phyloP scores from a whole-genome alignment of 2,113 vertebrate species.

The Herpetotheres cachinnans region DNA sequence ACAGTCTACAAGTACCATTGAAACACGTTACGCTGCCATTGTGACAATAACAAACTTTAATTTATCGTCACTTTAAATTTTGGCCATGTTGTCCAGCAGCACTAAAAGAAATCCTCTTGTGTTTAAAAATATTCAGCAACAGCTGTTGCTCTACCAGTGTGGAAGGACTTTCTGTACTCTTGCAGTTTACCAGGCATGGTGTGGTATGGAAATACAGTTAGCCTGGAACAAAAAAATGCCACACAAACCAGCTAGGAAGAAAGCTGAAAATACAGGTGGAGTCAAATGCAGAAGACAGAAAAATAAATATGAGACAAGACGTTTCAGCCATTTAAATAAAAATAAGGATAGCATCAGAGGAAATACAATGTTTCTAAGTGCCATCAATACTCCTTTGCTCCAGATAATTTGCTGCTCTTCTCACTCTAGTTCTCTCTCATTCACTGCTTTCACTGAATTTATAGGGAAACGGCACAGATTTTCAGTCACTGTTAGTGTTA shows the following conservation, averaged over 20 bases:
- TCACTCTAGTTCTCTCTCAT: not conserved
- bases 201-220: not conserved
- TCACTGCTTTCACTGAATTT: not conserved
- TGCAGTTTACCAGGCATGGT: not conserved
- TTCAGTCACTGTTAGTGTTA: not conserved
- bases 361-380: not conserved
- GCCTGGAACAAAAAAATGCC: not conserved
- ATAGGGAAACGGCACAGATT: not conserved
- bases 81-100: slow-evolving; percentile 26
- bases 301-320: not conserved
- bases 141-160: slow-evolving; percentile 38
- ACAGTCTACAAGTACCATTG: not conserved
- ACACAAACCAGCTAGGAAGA: not conserved
- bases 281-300: not conserved
- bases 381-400: not conserved
- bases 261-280: not conserved
- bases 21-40: slow-evolving; percentile 20
- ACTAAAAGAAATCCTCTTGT: slow-evolving; percentile 46
- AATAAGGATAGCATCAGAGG: not conserved
- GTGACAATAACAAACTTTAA: slow-evolving; percentile 58
- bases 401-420: not conserved
- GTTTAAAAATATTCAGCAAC: slow-evolving; percentile 36
- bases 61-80: slow-evolving; percentile 69
- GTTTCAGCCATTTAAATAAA: not conserved
- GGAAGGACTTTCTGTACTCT: not conserved